Conservation (phyloP, 2,888 invertebrate species). For the Agonopterix alstromeriana region DNA sequence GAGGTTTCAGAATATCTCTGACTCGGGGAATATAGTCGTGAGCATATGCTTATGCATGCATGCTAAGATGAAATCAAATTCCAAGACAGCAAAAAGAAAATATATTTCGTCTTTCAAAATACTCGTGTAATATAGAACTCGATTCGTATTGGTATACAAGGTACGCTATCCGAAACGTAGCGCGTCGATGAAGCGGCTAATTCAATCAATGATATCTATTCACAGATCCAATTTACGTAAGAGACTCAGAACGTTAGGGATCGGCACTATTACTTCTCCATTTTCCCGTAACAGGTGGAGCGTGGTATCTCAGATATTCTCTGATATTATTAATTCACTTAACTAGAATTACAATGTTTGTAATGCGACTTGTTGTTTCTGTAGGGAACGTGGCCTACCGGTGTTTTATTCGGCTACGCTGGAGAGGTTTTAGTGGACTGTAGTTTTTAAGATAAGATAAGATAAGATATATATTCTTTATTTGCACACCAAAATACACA, state of each 20-base stretch:
- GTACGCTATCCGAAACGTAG: conserved; percentile 21
- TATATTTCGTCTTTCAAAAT: background rate
- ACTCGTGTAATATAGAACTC: background rate
- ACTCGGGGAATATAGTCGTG: no score
- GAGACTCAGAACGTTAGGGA: conserved; percentile 40
- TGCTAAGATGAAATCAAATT: no score
- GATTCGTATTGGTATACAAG: conserved; percentile 10
- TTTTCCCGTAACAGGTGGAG: conserved; percentile 15
- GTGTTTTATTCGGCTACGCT: no score
- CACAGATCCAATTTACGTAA: conserved; percentile 63
- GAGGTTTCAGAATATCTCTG: no score
- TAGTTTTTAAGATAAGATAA: no score
- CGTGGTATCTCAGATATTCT: conserved; percentile 5
- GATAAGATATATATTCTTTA: no score
- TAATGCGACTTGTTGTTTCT: no score
- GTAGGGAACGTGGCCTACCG: no score
- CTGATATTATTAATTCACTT: conserved; percentile 9
- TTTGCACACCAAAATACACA: no score
- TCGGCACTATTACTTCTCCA: conserved; percentile 22
- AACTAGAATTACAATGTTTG: background rate
- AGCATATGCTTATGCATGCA: no score
- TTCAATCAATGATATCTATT: conserved; percentile 66
- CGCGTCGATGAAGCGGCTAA: conserved; percentile 55
- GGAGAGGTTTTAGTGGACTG: no score
- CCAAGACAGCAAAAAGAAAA: no score